Evolutionary conservation across 37 sponge, comb jelly and placozoan genomes (phyloP).

Genomic region (Crambe crambe): DNA sequence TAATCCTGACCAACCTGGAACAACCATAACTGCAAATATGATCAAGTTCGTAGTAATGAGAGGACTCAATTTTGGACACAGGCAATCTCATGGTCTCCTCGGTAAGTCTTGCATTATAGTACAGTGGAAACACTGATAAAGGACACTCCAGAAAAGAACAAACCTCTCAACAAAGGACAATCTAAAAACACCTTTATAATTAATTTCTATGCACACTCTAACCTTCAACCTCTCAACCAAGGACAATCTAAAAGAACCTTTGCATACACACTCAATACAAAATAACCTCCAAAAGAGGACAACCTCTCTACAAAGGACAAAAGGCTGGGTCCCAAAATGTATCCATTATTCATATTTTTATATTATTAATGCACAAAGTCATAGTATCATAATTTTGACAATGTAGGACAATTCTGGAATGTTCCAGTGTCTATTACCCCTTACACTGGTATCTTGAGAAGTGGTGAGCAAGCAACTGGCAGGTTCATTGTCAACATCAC

Average conservation of each 20-base stretch:
- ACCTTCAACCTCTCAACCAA: no score
- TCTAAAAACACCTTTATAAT: no score
- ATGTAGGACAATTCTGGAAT: slow-evolving; percentile 86
- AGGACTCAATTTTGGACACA: slow-evolving; percentile 61
- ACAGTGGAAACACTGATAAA: no score
- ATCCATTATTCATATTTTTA: background rate
- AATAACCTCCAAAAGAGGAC: no score
- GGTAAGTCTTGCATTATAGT: slow-evolving; percentile 38
- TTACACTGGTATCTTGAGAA: slow-evolving; percentile 5
- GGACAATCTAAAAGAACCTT: no score
- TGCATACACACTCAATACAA: no score
- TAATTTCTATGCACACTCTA: no score
- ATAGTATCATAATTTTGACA: background rate
- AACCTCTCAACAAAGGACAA: no score
- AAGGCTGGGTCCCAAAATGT: no score
- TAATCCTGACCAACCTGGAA: slow-evolving; percentile 1
- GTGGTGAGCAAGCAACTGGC: background rate
- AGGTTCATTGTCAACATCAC: background rate
- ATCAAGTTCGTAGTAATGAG: slow-evolving; percentile 68
- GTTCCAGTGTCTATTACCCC: slow-evolving; percentile 39
- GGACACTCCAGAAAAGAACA: no score
- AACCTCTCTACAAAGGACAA: no score
- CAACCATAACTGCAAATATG: slow-evolving; percentile 14
- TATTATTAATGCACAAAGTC: background rate
- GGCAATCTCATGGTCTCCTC: slow-evolving; percentile 68